Evolutionary conservation across 2,113 vertebrate species (phyloP).

Genomic region (Synchiropus splendidus): DNA sequence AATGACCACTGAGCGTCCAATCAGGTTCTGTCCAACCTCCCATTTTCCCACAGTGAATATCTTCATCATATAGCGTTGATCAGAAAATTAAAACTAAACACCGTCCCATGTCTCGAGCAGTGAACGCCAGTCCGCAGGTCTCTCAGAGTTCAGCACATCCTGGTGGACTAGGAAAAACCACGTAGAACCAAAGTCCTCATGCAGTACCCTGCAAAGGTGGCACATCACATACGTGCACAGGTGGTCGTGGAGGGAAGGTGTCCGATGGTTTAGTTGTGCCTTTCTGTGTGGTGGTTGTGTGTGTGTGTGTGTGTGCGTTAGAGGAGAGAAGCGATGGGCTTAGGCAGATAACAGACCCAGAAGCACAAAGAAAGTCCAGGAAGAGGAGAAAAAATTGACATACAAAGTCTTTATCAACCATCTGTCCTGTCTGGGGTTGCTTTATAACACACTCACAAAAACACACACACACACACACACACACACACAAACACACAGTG

Average conservation of each 20-base stretch:
- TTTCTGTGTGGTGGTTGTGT: conserved; percentile 16
- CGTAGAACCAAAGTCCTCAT: conserved; percentile 53
- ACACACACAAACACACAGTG: conserved; percentile 21
- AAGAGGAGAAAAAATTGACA: conserved; percentile 40
- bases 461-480: conserved; percentile 12
- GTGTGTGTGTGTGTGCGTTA: conserved; percentile 15
- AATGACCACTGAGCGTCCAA: conserved; percentile 37
- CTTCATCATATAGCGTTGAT: conserved; percentile 15
- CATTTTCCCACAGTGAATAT: conserved; percentile 32
- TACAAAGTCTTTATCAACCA: conserved; percentile 44
- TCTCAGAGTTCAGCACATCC: conserved; percentile 35
- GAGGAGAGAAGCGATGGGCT: conserved; percentile 40
- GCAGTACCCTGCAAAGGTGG: conserved; percentile 42
- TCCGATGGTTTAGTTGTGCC: conserved; percentile 13
- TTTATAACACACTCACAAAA: conserved; percentile 31
- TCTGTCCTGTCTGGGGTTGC: conserved; percentile 43
- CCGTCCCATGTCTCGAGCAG: too few species aligned
- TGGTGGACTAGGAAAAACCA: conserved; percentile 39
- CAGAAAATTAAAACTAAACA: too few species aligned
- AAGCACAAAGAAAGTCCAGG: conserved; percentile 33
- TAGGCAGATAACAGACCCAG: conserved; percentile 41
- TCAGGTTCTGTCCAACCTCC: conserved; percentile 11
- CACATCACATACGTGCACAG: conserved; percentile 48
- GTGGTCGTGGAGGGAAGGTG: conserved; percentile 21
- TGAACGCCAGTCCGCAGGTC: conserved; percentile 8